These are phyloP conservation scores for Macrobrachium rosenbergii DNA, from an alignment of 1,140 invertebrate genomes.

Conservation along the genomic window DNA sequence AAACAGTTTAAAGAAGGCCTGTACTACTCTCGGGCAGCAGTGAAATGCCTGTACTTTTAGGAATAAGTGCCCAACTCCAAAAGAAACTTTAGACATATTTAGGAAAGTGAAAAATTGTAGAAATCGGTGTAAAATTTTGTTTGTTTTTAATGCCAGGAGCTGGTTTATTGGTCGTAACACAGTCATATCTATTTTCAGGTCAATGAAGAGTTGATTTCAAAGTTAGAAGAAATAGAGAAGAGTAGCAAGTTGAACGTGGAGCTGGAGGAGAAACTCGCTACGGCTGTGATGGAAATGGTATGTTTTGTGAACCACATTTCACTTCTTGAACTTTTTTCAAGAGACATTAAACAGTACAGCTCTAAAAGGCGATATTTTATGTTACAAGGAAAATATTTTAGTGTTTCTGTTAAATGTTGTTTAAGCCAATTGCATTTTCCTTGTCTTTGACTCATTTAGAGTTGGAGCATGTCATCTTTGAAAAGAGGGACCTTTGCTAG, in stretches of 20 bases:
- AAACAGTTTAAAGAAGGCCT: no score
- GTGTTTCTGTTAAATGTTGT: no score
- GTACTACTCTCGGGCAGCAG: no score
- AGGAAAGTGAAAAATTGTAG: not conserved
- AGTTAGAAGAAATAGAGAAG: slow-evolving; percentile 30
- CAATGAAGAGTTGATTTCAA: slow-evolving; percentile 35
- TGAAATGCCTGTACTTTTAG: no score
- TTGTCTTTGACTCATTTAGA: no score
- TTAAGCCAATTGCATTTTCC: no score
- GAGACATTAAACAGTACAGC: not conserved
- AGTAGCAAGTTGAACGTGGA: not conserved
- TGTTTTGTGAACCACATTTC: not conserved
- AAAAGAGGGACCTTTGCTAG: no score
- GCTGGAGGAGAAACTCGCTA: slow-evolving; percentile 7
- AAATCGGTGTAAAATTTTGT: not conserved
- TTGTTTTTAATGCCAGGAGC: no score
- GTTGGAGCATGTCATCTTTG: no score
- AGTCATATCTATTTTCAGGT: not conserved
- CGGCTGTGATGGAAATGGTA: slow-evolving; percentile 28
- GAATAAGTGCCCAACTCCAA: no score
- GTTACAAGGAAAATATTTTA: not conserved
- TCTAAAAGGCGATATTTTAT: not conserved
- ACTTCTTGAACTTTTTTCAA: not conserved
- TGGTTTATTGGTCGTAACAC: not conserved
- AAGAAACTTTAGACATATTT: no score